Base-by-base conservation (phyloP, 2,113 vertebrate species). In the Oryzias celebensis region DNA sequence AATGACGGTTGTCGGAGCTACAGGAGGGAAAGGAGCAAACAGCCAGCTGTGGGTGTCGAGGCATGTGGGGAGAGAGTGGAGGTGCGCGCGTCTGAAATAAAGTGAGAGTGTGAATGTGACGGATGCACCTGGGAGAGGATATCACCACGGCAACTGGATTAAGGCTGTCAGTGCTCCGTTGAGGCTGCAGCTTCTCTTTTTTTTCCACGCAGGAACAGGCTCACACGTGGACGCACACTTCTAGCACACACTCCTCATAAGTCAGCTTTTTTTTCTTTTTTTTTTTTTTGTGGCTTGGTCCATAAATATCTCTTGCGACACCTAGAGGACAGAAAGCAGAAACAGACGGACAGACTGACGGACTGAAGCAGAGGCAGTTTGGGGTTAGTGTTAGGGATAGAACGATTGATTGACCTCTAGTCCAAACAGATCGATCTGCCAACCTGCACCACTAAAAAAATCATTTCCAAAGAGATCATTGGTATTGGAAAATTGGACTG, bases 101-200 rank as follows among this genome's bases (percentile, higher is more conserved):
- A 23, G 47, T 15, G 45, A 60, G 20, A 20, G 44, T 28, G 74
- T 73, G 51, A 71, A 52, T 53, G 74, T 62, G 69, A 14, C 68
- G 79, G 77, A 68, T 81, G 83, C 86, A 89, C 86, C 85, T 87
- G 85, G 75, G 87, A 85, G 77, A 85, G 59, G 77, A 83, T 76
- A 84, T 91, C 90, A 89, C 91, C 90, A 92, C 88, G 85, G 90
- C 91, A 92, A 93, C 90, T 85, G 83, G 75, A 83, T 72, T 69
- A 80, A 85, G 80, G 77, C 85, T 90, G 86, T 88, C 90, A 90
- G 73, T 63, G 81, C 73, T 62, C 68, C 52, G 51, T 65, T 83
- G 68, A 85, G 75, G 75, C 64, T 65, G 60, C 51, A 65, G 65
- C 71, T 67, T 73, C 46, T 80, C 61, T 8, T 4, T 18, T 20